A percentile compares a stretch with the other conserved stretches of the same genome.
Conservation (phyloP, 2,888 invertebrate species). For the Cheilosia variabilis region DNA sequence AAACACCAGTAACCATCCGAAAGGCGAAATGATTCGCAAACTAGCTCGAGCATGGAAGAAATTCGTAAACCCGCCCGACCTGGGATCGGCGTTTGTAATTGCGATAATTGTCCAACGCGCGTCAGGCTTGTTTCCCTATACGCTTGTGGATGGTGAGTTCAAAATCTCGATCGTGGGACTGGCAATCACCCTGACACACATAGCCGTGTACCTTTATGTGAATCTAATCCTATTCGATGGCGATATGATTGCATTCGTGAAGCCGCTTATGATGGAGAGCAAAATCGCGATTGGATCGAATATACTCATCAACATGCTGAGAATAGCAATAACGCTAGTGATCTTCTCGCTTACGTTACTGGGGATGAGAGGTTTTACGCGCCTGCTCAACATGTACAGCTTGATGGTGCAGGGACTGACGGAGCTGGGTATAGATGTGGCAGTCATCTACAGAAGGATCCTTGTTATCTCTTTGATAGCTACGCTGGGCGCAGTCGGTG, state of each 20-base stretch:
- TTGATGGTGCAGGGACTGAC: conserved; percentile 58
- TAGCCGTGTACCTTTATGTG: conserved; percentile 75
- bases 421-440: conserved; percentile 70
- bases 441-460: conserved; percentile 40
- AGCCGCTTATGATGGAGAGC: conserved; percentile 76
- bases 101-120: conserved; percentile 67
- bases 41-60: background rate
- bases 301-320: conserved; percentile 72
- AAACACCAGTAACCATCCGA: too few species aligned
- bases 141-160: conserved; percentile 39
- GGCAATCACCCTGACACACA: conserved; percentile 65
- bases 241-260: conserved; percentile 74
- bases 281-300: conserved; percentile 71
- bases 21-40: too few species aligned
- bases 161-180: conserved; percentile 66
- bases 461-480: conserved; percentile 7
- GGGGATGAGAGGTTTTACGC: conserved; percentile 41
- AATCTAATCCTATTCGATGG: conserved; percentile 73
- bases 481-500: background rate
- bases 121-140: conserved; percentile 77
- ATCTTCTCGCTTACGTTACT: conserved; percentile 64
- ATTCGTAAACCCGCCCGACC: conserved; percentile 45
- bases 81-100: conserved; percentile 69
- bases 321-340: conserved; percentile 70
- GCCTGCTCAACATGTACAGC: conserved; percentile 67